A percentile compares a stretch with the other conserved stretches of the same genome.
Evolutionary conservation across 1,140 invertebrate species (phyloP).

Genomic region (Gryon sp.): DNA sequence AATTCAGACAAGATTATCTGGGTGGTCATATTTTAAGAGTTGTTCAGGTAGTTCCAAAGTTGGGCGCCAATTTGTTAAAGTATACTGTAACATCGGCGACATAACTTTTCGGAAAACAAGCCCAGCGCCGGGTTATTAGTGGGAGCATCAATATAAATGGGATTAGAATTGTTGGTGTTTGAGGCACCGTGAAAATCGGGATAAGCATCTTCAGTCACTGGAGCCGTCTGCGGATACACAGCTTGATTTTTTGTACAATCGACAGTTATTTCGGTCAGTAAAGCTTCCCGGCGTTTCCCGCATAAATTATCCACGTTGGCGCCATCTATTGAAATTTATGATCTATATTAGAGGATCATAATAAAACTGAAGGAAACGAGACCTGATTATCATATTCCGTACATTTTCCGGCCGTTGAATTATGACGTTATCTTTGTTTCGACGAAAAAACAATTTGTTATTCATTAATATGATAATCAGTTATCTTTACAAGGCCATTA

Average conservation of each 20-base stretch:
- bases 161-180: conserved; percentile 60
- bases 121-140: conserved; percentile 51
- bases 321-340: conserved; percentile 62
- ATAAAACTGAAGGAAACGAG: conserved; percentile 43
- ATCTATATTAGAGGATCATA: conserved; percentile 59
- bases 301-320: conserved; percentile 55
- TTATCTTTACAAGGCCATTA: conserved; percentile 42
- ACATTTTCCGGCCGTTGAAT: conserved; percentile 41
- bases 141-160: conserved; percentile 49
- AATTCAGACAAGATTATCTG: conserved; percentile 41
- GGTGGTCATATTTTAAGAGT: conserved; percentile 47
- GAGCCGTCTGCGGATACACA: conserved; percentile 37
- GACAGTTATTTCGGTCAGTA: conserved; percentile 28
- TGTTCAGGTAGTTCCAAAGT: conserved; percentile 47
- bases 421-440: conserved; percentile 44
- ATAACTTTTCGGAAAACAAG: conserved; percentile 56
- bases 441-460: conserved; percentile 47
- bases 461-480: conserved; percentile 52
- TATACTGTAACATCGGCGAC: conserved; percentile 54
- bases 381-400: conserved; percentile 55
- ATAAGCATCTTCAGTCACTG: conserved; percentile 48
- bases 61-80: conserved; percentile 58
- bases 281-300: conserved; percentile 32
- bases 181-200: conserved; percentile 53
- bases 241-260: conserved; percentile 59